phyloP scores from a whole-genome alignment of 2,888 invertebrate genomes.

The Nomada flava region DNA sequence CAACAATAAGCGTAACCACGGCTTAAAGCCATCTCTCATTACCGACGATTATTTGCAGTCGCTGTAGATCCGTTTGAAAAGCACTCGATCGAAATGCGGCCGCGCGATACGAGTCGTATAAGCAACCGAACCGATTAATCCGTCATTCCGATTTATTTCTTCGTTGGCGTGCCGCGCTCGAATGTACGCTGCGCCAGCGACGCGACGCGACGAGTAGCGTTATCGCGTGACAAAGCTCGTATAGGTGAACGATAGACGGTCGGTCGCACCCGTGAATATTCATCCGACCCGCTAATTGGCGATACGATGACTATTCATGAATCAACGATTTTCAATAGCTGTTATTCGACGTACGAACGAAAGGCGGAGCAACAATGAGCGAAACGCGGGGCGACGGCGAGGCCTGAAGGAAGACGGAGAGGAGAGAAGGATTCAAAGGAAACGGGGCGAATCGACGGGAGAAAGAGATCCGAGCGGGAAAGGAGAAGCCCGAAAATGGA shows the following conservation, averaged over 20 bases:
- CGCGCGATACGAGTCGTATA: conserved; percentile 40
- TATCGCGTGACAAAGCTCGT: conserved; percentile 76
- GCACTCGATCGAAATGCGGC: conserved; percentile 47
- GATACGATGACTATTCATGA: conserved; percentile 83
- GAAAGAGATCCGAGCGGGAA: neutral
- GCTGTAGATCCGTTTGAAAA: conserved; percentile 41
- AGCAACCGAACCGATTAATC: conserved; percentile 56
- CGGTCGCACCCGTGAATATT: conserved; percentile 78
- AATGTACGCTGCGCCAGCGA: conserved; percentile 14
- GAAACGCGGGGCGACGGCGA: conserved; percentile 13
- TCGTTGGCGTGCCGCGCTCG: conserved; percentile 39
- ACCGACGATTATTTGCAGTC: conserved; percentile 53
- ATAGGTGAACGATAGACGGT: conserved; percentile 73
- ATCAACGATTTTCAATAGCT: conserved; percentile 82
- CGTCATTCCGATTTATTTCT: conserved; percentile 59
- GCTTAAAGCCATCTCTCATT: conserved; percentile 64
- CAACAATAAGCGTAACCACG: neutral
- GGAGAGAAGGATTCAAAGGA: conserved; percentile 20
- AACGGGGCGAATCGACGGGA: conserved; percentile 1
- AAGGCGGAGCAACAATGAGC: conserved; percentile 48
- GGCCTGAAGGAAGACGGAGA: neutral
- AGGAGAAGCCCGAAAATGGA: conserved; percentile 18
- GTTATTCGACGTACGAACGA: conserved; percentile 75
- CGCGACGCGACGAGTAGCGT: conserved; percentile 52
- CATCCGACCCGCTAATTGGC: conserved; percentile 82